These are phyloP conservation scores for Girardia tigrina DNA, from an alignment of 2,888 invertebrate species.

Conservation along the genomic window DNA sequence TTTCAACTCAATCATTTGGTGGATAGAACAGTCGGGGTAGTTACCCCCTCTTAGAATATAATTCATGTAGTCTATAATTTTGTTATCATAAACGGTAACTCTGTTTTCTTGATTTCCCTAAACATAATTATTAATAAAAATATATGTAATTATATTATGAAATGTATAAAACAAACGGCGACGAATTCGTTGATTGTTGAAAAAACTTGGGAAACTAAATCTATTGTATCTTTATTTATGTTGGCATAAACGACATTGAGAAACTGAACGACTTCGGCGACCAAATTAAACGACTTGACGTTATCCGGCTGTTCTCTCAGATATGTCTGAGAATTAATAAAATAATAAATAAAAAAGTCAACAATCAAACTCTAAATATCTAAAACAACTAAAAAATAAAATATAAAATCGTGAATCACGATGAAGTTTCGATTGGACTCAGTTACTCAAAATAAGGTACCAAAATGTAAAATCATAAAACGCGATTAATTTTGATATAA, in stretches of 20 bases:
- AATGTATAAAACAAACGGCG: constrained; percentile 42
- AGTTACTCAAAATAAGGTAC: too few species aligned
- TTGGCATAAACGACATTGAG: constrained; percentile 49
- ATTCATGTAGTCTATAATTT: constrained; percentile 50
- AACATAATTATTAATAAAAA: constrained; percentile 29
- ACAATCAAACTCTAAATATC: too few species aligned
- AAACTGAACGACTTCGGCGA: constrained; percentile 48
- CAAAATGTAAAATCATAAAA: too few species aligned
- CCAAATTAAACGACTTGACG: constrained; percentile 50
- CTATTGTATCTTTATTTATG: constrained; percentile 45
- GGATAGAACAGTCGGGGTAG: constrained; percentile 43
- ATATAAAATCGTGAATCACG: too few species aligned
- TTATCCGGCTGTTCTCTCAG: constrained; percentile 50
- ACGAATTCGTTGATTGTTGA: constrained; percentile 49
- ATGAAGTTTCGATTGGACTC: too few species aligned
- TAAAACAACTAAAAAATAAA: too few species aligned
- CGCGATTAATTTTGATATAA: too few species aligned
- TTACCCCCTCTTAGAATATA: constrained; percentile 48
- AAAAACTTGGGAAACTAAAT: constrained; percentile 47
- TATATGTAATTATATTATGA: not conserved
- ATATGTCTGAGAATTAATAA: constrained; percentile 43
- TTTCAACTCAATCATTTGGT: constrained; percentile 44
- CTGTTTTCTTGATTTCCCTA: constrained; percentile 50
- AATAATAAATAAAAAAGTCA: not conserved
- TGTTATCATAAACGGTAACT: constrained; percentile 47